Base-by-base conservation (phyloP, 1,140 invertebrate species). In the Heliothis virescens region DNA sequence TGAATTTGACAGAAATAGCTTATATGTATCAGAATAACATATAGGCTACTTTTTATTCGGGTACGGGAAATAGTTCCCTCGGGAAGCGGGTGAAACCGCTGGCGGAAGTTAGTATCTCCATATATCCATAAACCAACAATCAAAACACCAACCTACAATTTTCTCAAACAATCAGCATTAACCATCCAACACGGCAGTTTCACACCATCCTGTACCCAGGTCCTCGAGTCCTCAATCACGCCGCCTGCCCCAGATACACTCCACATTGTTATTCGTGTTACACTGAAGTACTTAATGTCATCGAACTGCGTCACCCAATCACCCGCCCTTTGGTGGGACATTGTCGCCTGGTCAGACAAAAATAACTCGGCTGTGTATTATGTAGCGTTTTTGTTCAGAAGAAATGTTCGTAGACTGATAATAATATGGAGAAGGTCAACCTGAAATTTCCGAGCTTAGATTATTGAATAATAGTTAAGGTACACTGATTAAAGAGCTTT, bases 221-320 rank as follows among this genome's bases (percentile, higher is more conserved):
- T 50, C 69, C 21, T 73, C 12, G 11, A 63, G 29, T 75, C 60
- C 60, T 76, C 15, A 26, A 34, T 18, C 80, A 82, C 13, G 69
- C 76, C 52, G 80, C 60, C 60, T 80, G 83, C 80, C 63, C 82
- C 81, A 67, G 75, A 84, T 81, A 85, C 80, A 84, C 85, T 83
- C 75, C 80, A 80, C 69, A 86, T 87, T 87, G 84, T 84, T 80
- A 79, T 55, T 76, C 76, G 86, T 85, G 89, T 82, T 48, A 88
- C 85, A 91, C 89, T 91, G 86, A 84, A 84, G 82, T 87, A 87
- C 89, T 92, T 88, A 84, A 91, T 82, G 89, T 92, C 89, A 91
- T 69, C 29, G 11, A n/a, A 15, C 47, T 34, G 21, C 29, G 21
- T 26, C 21, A 26, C 21, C 21, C 21, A 26, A 48, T 29, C 47